Evolutionary conservation across 2,888 invertebrate genomes (phyloP).

Genomic region (Synergus laeviventris): DNA sequence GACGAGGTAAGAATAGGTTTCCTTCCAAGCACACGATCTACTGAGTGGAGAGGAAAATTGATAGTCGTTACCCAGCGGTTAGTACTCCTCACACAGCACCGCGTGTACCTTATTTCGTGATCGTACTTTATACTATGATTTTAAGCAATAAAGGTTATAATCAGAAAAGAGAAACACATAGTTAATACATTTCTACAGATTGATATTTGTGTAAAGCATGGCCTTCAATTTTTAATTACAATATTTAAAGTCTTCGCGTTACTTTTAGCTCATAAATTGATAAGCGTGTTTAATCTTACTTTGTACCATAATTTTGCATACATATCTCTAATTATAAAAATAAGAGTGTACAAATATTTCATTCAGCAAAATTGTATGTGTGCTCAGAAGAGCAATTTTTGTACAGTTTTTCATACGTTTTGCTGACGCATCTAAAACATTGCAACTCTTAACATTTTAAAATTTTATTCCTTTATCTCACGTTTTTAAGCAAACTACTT

Average conservation of each 20-base stretch:
- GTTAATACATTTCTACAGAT: background rate
- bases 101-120: conserved; percentile 4
- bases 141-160: background rate
- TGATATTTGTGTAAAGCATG: background rate
- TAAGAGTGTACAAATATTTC: too few relatives aligned
- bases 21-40: conserved; percentile 7
- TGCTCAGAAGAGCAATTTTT: too few relatives aligned
- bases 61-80: conserved; percentile 33
- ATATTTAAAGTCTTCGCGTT: too few relatives aligned
- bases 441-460: background rate
- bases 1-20: conserved; percentile 35
- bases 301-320: too few relatives aligned
- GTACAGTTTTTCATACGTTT: background rate
- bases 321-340: too few relatives aligned
- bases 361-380: too few relatives aligned
- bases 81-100: conserved; percentile 16
- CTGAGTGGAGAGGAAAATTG: conserved; percentile 27
- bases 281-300: too few relatives aligned
- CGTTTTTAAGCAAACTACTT: background rate
- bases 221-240: too few relatives aligned
- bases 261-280: too few relatives aligned
- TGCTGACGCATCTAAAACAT: background rate
- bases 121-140: conserved; percentile 17
- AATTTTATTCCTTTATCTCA: background rate
- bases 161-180: background rate